Base-by-base conservation (phyloP, 2,113 vertebrate genomes). In the Cyanoliseus patagonus region DNA sequence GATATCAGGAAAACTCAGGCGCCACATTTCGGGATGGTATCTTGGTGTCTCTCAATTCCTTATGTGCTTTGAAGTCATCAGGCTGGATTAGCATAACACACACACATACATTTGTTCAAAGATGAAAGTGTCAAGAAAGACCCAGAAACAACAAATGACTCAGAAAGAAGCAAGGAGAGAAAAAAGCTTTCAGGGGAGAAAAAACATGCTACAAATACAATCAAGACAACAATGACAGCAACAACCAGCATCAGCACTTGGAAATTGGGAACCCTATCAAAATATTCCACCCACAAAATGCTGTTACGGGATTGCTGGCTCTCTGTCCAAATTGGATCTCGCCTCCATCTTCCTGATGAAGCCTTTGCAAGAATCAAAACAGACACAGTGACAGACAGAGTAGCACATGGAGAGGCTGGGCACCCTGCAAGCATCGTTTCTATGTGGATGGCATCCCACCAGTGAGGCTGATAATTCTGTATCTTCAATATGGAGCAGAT, bases 251-350 rank as follows among this genome's bases (percentile, higher is more conserved):
- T 69, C 90, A 92, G 46, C 9, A 6, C 79, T 96, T 39, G 24
- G 88, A 96, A 96, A 94, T 83, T 23, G 25, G 88, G 83, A 95
- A 28, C 13, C 33, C 20, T 77, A 92, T 93, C 92, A 96, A 94
- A 96, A 92, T 83, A 94, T 96, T 95, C 95, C 92, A 90, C 93
- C 95, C 86, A 93, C 88, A 93, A 93, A 94, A 84, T 14, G 52
- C 69, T 93, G 90, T 83, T 74, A 88, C 86, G 64, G 73, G 90
- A 95, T 92, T 30, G 24, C 83, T 94, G 90, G 75, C 76, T 96
- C 83, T 66, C 80, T 94, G 92, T 96, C 94, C 88, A 88, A 95
- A 78, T 91, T 86, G 83, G 88, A 94, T 93, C 88, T 95, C 44
- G 66, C 89, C 93, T 94, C 95, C 88, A 88, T 90, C 85, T 94